Conservation (phyloP, 2,113 vertebrate species). For the Oncorhynchus gorbuscha region DNA sequence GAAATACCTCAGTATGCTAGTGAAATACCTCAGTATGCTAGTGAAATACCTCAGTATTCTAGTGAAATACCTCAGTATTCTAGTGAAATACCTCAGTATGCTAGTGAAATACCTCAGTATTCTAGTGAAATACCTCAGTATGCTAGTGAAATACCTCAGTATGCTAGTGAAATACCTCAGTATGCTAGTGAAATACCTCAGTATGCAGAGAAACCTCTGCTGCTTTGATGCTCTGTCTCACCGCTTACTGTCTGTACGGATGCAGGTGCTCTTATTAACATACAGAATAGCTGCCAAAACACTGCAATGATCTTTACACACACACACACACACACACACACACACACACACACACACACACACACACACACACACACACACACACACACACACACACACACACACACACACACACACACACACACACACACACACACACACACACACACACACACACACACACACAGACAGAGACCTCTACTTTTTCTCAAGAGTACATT, state of each 20-base stretch:
- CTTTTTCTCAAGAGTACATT: neutral
- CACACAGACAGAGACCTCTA: neutral
- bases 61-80: no score
- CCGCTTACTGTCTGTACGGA: neutral
- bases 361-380: no score
- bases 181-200: no score
- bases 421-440: no score
- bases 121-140: no score
- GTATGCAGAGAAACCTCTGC: neutral
- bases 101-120: neutral
- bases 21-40: no score
- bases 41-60: neutral
- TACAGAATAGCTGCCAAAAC: constrained; percentile 36
- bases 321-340: neutral
- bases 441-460: neutral
- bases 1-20: no score
- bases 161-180: no score
- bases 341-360: no score
- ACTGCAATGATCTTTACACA: constrained; percentile 32
- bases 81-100: no score
- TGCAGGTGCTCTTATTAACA: constrained; percentile 36
- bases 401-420: neutral
- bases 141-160: no score
- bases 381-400: neutral
- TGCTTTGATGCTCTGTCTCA: no score